A percentile compares a stretch with the other conserved stretches of the same genome.
phyloP scores from a whole-genome alignment of 2,888 invertebrate genomes.

The Trimorus sp. region DNA sequence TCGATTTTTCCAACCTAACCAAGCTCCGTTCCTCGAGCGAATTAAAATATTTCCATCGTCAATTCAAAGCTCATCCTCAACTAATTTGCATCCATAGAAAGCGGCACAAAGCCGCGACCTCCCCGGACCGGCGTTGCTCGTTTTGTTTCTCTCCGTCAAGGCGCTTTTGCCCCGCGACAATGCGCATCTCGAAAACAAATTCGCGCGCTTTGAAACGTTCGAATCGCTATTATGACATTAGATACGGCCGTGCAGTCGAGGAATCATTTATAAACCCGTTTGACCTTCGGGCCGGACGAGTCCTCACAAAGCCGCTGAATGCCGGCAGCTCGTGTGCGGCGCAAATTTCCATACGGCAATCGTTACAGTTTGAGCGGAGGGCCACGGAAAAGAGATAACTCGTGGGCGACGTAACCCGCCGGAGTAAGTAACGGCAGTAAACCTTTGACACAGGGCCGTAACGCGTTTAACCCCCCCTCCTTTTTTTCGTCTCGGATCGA shows the following conservation, averaged over 20 bases:
- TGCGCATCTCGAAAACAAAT: neutral
- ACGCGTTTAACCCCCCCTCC: constrained; percentile 71
- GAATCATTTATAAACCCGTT: constrained; percentile 56
- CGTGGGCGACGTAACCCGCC: constrained; percentile 67
- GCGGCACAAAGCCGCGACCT: no score
- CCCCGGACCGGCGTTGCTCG: no score
- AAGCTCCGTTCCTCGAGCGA: no score
- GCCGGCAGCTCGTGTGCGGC: constrained; percentile 45
- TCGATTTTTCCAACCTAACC: no score
- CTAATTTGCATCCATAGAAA: no score
- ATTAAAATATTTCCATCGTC: no score
- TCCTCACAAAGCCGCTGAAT: constrained; percentile 21
- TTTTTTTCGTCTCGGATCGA: constrained; percentile 52
- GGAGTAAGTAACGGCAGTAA: constrained; percentile 72
- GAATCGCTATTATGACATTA: constrained; percentile 55
- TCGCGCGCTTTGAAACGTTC: neutral
- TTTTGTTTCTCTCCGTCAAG: no score
- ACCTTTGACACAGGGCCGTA: constrained; percentile 73
- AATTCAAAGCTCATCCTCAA: no score
- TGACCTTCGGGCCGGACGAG: constrained; percentile 35
- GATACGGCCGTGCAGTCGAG: constrained; percentile 25
- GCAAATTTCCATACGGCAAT: constrained; percentile 70
- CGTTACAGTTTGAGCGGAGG: constrained; percentile 69
- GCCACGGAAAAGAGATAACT: constrained; percentile 66
- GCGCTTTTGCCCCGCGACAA: neutral